Evolutionary conservation across 2,113 vertebrate genomes (phyloP).

Genomic region (Willisornis vidua): DNA sequence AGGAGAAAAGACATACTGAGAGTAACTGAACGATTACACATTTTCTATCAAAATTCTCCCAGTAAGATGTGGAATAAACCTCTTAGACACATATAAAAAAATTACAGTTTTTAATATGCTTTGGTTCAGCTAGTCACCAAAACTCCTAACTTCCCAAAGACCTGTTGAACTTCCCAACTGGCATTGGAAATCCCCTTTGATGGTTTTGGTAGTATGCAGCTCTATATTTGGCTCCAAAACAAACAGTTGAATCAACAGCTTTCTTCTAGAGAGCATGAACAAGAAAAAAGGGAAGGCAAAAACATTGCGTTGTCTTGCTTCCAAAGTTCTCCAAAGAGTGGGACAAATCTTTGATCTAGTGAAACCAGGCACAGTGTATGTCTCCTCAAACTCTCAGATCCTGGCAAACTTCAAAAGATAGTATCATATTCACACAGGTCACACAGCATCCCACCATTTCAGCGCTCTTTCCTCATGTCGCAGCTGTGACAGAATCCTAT

Average conservation of each 20-base stretch:
- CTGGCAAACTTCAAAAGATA: not conserved
- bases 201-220: not conserved
- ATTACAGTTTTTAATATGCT: not conserved
- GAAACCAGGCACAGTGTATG: not conserved
- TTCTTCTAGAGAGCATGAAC: not conserved
- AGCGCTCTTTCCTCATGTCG: not conserved
- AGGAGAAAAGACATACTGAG: not conserved
- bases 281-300: not conserved
- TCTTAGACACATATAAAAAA: not conserved
- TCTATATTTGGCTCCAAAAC: not conserved
- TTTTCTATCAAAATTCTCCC: not conserved
- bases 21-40: not conserved
- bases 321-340: not conserved
- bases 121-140: not conserved
- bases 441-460: not conserved
- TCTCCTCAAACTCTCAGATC: not conserved
- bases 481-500: not conserved
- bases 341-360: not conserved
- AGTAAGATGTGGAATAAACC: not conserved
- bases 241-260: not conserved
- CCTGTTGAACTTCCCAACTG: not conserved
- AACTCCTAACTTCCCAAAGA: not conserved
- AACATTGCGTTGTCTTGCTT: not conserved
- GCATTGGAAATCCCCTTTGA: not conserved
- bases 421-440: not conserved